A percentile compares a stretch with the other conserved stretches of the same genome.
Evolutionary conservation across 2,113 vertebrate genomes (phyloP).

Genomic region (Ondatra zibethicus): DNA sequence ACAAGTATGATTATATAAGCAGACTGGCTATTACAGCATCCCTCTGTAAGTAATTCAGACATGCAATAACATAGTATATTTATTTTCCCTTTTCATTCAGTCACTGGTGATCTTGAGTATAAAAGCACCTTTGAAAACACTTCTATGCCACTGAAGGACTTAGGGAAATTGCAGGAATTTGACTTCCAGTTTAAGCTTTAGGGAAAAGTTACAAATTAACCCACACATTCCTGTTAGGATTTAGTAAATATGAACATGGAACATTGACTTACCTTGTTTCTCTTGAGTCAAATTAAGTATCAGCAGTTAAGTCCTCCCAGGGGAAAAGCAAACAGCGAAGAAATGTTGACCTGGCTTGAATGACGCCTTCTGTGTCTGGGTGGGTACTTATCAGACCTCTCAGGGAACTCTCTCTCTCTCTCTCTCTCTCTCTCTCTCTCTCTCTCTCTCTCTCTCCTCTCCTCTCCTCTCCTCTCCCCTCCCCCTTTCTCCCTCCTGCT

Average conservation of each 20-base stretch:
- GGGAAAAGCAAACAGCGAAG: slow-evolving; percentile 46
- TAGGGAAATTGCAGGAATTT: not conserved
- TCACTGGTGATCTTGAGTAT: slow-evolving; percentile 5
- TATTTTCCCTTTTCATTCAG: not conserved
- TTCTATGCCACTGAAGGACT: not conserved
- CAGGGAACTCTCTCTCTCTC: not conserved
- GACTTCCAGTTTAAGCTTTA: slow-evolving; percentile 49
- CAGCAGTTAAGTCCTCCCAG: slow-evolving; percentile 56
- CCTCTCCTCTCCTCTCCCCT: not conserved
- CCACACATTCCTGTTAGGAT: not conserved
- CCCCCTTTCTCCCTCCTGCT: not conserved
- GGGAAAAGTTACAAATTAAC: slow-evolving; percentile 56
- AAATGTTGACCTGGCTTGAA: slow-evolving; percentile 75
- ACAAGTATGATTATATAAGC: not conserved
- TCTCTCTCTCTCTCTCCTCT: not conserved
- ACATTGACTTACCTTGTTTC: slow-evolving; percentile 83
- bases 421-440: not conserved
- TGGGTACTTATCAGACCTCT: slow-evolving; percentile 67
- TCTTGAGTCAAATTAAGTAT: slow-evolving; percentile 78
- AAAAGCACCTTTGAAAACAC: not conserved
- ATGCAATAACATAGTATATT: not conserved
- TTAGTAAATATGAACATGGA: slow-evolving; percentile 50
- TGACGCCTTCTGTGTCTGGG: slow-evolving; percentile 61
- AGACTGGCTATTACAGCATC: not conserved
- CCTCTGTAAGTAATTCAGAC: not conserved